phyloP scores from a whole-genome alignment of 1,140 invertebrate species.

The Tetramorium parvispinum region DNA sequence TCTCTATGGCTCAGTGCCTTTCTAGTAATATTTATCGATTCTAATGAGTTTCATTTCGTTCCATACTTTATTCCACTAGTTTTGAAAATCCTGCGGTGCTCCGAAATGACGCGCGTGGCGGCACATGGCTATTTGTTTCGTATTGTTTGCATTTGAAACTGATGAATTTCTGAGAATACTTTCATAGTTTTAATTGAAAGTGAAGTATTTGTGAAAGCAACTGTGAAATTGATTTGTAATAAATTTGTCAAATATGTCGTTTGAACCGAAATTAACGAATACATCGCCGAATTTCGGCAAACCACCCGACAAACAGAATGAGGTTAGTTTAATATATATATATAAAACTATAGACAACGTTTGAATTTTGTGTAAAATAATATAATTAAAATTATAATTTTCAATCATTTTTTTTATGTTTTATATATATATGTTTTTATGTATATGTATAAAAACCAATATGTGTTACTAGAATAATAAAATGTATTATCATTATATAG shows the following conservation, averaged over 20 bases:
- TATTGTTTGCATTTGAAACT: not conserved
- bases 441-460: too few species aligned
- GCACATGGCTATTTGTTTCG: too few species aligned
- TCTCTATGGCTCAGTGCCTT: too few species aligned
- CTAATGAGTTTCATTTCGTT: too few species aligned
- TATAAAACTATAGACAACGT: slow-evolving; percentile 54
- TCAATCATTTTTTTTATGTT: too few species aligned
- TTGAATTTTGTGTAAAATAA: slow-evolving; percentile 19
- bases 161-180: not conserved
- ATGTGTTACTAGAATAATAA: not conserved
- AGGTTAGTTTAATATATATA: slow-evolving; percentile 84
- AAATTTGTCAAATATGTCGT: slow-evolving; percentile 73
- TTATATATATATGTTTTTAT: too few species aligned
- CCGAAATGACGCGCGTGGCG: too few species aligned
- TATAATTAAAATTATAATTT: not conserved
- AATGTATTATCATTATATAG: not conserved
- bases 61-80: too few species aligned
- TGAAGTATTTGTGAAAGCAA: not conserved
- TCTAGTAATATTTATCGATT: too few species aligned
- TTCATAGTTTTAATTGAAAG: not conserved
- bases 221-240: not conserved
- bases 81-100: too few species aligned
- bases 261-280: slow-evolving; percentile 85
- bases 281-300: slow-evolving; percentile 84
- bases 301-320: slow-evolving; percentile 85